Evolutionary conservation across 2,888 invertebrate genomes (phyloP).

Genomic region (Spisula subtruncata): DNA sequence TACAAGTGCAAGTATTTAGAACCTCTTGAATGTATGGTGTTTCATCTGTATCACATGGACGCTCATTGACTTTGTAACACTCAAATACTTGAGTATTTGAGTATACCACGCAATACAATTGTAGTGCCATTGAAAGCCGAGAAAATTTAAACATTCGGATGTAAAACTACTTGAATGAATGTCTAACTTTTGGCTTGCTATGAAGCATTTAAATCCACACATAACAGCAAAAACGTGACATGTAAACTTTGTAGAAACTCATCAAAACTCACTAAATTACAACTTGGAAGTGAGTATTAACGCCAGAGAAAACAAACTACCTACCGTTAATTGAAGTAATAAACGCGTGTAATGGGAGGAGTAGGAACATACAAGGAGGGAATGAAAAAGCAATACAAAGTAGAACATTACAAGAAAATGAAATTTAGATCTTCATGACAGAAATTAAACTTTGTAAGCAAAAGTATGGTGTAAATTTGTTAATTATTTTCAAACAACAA

Average conservation of each 20-base stretch:
- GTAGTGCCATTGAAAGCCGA: too few relatives aligned
- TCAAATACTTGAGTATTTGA: too few relatives aligned
- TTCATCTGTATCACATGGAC: not conserved
- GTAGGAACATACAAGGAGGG: not conserved
- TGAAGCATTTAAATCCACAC: not conserved
- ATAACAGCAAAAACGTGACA: not conserved
- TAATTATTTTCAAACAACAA: not conserved
- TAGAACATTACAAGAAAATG: not conserved
- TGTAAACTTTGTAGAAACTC: not conserved
- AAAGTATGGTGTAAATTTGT: not conserved
- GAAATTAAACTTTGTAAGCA: not conserved
- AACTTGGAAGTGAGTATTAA: too few relatives aligned
- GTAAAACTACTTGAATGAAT: too few relatives aligned
- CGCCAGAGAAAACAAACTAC: not conserved
- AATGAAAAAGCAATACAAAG: not conserved
- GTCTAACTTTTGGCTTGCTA: too few relatives aligned
- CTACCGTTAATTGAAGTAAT: constrained; percentile 1
- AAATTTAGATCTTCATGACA: not conserved
- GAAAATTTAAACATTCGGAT: too few relatives aligned
- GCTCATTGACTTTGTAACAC: not conserved
- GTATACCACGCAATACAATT: too few relatives aligned
- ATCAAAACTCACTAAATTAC: not conserved
- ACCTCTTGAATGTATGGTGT: not conserved
- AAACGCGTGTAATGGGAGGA: too few relatives aligned
- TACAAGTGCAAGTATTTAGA: constrained; percentile 2